Evolutionary conservation across 2,888 invertebrate genomes (phyloP).

Genomic region (Pardosa pseudoannulata): DNA sequence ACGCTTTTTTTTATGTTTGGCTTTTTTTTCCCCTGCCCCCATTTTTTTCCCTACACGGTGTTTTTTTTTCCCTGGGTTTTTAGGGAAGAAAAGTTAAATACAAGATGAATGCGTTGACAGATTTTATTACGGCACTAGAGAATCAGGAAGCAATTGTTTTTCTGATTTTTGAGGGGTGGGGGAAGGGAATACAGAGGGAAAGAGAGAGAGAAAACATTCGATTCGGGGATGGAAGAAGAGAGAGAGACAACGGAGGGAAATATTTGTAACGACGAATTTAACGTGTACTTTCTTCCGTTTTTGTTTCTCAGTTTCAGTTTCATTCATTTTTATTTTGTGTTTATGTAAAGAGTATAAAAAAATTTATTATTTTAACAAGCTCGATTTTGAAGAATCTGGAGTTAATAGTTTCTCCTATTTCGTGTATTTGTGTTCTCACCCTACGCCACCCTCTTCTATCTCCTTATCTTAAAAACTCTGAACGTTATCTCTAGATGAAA

Average conservation of each 20-base stretch:
- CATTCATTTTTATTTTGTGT: background rate
- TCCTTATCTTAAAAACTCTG: too few species aligned
- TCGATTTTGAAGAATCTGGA: background rate
- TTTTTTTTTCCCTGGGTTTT: slow-evolving; percentile 9
- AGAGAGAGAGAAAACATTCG: background rate
- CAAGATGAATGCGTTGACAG: slow-evolving; percentile 17
- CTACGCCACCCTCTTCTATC: too few species aligned
- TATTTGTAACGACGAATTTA: background rate
- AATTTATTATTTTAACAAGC: too few species aligned
- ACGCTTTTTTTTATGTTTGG: background rate
- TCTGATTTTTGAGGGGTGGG: background rate
- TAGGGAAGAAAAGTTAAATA: slow-evolving; percentile 2
- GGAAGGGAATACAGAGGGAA: background rate
- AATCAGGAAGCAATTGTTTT: slow-evolving; percentile 11
- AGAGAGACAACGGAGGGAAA: background rate
- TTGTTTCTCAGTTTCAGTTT: background rate
- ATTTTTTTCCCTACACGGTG: background rate
- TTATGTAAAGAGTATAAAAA: too few species aligned
- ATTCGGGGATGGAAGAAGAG: background rate
- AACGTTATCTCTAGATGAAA: too few species aligned
- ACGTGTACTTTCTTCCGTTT: background rate
- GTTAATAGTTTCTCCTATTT: background rate
- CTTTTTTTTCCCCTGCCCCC: background rate
- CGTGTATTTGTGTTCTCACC: too few species aligned
- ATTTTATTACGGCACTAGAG: slow-evolving; percentile 14